A percentile compares a stretch with the other conserved stretches of the same genome.
phyloP scores from a whole-genome alignment of 1,140 invertebrate species.

The Euura lappo region DNA sequence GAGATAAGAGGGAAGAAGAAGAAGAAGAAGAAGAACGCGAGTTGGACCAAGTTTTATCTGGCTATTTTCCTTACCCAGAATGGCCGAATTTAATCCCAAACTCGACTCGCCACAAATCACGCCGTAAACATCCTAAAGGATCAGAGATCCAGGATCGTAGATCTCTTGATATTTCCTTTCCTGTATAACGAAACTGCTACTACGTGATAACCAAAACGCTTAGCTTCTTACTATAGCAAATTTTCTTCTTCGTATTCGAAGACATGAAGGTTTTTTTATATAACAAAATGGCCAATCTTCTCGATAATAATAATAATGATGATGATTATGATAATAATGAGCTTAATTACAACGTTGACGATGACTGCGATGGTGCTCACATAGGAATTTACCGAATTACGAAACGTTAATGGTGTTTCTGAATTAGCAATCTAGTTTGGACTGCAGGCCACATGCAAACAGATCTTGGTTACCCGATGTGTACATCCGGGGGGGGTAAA shows the following conservation, averaged over 20 bases:
- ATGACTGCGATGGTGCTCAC: no score
- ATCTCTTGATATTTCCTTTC: constrained; percentile 7
- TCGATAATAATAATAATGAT: no score
- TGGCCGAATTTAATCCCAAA: constrained; percentile 57
- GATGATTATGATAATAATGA: no score
- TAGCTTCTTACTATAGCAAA: no score
- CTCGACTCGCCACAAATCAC: constrained; percentile 57
- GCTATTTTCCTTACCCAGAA: constrained; percentile 55
- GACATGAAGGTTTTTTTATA: not conserved
- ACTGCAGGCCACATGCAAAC: not conserved
- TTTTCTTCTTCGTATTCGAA: not conserved
- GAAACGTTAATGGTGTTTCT: not conserved
- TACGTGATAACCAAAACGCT: not conserved
- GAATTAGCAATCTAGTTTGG: not conserved
- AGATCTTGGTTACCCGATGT: constrained; percentile 2
- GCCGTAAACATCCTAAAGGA: constrained; percentile 50
- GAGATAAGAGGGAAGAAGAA: no score
- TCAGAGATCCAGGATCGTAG: not conserved
- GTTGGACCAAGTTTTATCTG: constrained; percentile 47
- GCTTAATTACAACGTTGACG: no score
- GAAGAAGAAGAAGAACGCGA: no score
- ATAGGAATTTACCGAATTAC: no score
- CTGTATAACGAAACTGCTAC: not conserved
- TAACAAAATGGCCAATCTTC: no score
- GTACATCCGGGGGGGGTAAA: not conserved